These are phyloP conservation scores for Drosophila demipolita DNA, from an alignment of 2,888 invertebrate genomes.

Conservation along the genomic window DNA sequence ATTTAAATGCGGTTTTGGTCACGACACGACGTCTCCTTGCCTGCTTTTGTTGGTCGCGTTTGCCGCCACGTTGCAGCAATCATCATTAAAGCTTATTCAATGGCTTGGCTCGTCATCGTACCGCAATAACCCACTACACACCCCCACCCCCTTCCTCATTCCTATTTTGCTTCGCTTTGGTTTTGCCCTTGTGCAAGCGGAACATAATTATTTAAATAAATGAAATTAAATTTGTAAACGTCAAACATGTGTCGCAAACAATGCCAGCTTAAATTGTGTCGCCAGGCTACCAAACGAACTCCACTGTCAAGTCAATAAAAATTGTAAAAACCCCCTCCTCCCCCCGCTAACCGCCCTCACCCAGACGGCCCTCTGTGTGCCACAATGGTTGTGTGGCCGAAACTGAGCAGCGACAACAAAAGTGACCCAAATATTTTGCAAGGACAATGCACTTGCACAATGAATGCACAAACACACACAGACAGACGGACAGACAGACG, in stretches of 20 bases:
- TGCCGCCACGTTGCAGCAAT: slow-evolving; percentile 78
- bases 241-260: slow-evolving; percentile 81
- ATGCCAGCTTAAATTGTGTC: slow-evolving; percentile 74
- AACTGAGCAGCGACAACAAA: slow-evolving; percentile 78
- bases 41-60: slow-evolving; percentile 41
- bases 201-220: slow-evolving; percentile 81
- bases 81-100: slow-evolving; percentile 83
- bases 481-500: slow-evolving; percentile 10
- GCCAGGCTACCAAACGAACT: slow-evolving; percentile 27
- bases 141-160: background rate
- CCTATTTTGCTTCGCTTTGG: slow-evolving; percentile 45
- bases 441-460: slow-evolving; percentile 78
- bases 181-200: slow-evolving; percentile 58
- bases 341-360: too few species aligned
- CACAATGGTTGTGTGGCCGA: slow-evolving; percentile 36
- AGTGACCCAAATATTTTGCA: slow-evolving; percentile 78
- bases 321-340: slow-evolving; percentile 55
- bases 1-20: slow-evolving; percentile 77
- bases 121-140: too few species aligned
- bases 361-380: background rate
- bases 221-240: slow-evolving; percentile 81
- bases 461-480: slow-evolving; percentile 42
- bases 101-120: slow-evolving; percentile 38
- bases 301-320: slow-evolving; percentile 77
- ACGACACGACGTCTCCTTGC: slow-evolving; percentile 29